A percentile compares a stretch with the other conserved stretches of the same genome.
Conservation (phyloP, 1,140 invertebrate genomes). For the Linepithema humile region DNA sequence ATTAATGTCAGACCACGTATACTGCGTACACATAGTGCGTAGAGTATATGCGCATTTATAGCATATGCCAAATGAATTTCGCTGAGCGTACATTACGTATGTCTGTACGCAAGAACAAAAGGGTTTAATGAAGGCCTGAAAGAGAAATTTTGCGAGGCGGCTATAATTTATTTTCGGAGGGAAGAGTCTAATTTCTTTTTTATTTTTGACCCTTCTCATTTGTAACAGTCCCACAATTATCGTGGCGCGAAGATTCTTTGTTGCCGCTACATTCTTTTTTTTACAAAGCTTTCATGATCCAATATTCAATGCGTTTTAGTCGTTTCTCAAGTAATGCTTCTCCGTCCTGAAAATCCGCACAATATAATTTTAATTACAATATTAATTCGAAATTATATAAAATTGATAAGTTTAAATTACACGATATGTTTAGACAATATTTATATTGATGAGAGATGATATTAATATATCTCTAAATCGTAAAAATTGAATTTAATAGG, state of each 20-base stretch:
- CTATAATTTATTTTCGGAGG: slow-evolving; percentile 41
- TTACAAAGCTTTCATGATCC: slow-evolving; percentile 1
- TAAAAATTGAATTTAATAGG: background rate
- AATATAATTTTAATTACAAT: slow-evolving; percentile 5
- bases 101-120: background rate
- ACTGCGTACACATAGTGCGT: slow-evolving; percentile 2
- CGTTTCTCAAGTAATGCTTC: background rate
- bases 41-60: slow-evolving; percentile 20
- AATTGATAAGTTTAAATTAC: background rate
- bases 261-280: slow-evolving; percentile 1
- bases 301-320: background rate
- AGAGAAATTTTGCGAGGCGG: slow-evolving; percentile 36
- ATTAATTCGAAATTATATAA: background rate
- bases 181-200: background rate
- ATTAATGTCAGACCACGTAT: slow-evolving; percentile 25
- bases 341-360: background rate
- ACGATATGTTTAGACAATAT: background rate
- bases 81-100: background rate
- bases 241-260: background rate
- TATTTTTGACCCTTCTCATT: slow-evolving; percentile 1
- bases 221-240: slow-evolving; percentile 26
- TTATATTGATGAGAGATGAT: background rate
- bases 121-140: slow-evolving; percentile 29
- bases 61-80: slow-evolving; percentile 37
- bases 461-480: background rate